Percentiles rank a stretch among this genome's conserved stretches.
These are phyloP conservation scores for Himalopsyche tibetana DNA, from an alignment of 2,888 invertebrate genomes.

Conservation along the genomic window DNA sequence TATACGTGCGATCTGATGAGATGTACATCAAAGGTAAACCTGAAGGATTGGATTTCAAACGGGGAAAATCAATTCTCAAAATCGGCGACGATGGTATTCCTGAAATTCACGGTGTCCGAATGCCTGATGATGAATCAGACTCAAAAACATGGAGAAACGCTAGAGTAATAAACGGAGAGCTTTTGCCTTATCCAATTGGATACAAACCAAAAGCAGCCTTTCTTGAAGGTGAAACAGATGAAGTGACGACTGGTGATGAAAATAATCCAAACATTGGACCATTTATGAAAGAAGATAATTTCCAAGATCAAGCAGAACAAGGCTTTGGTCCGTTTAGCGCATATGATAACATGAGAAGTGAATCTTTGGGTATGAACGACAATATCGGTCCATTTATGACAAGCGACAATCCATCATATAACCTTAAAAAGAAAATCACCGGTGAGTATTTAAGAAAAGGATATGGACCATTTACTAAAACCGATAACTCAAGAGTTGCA, in stretches of 20 bases:
- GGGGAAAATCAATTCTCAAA: constrained; percentile 80
- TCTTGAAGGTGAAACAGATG: constrained; percentile 77
- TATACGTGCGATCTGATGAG: constrained; percentile 81
- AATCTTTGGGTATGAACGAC: constrained; percentile 69
- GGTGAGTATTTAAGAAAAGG: constrained; percentile 73
- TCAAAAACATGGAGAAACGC: constrained; percentile 92
- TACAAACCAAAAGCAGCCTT: constrained; percentile 81
- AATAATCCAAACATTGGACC: constrained; percentile 76
- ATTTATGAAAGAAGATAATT: constrained; percentile 80
- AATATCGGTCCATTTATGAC: constrained; percentile 71
- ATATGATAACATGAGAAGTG: constrained; percentile 76
- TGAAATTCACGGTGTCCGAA: constrained; percentile 87
- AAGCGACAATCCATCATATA: constrained; percentile 71
- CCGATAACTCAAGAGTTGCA: constrained; percentile 78
- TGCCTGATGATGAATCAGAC: constrained; percentile 90
- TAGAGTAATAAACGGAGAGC: constrained; percentile 89
- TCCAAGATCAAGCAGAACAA: constrained; percentile 70
- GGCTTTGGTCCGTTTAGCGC: constrained; percentile 78
- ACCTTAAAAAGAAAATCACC: constrained; percentile 74
- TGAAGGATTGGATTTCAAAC: constrained; percentile 78
- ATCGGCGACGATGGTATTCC: constrained; percentile 85
- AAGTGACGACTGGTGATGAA: constrained; percentile 71
- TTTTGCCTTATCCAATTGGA: constrained; percentile 85
- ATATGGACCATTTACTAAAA: constrained; percentile 81
- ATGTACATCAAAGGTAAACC: constrained; percentile 76